Evolutionary conservation across 2,113 vertebrate genomes (phyloP).

Genomic region (Bostrychus sinensis): DNA sequence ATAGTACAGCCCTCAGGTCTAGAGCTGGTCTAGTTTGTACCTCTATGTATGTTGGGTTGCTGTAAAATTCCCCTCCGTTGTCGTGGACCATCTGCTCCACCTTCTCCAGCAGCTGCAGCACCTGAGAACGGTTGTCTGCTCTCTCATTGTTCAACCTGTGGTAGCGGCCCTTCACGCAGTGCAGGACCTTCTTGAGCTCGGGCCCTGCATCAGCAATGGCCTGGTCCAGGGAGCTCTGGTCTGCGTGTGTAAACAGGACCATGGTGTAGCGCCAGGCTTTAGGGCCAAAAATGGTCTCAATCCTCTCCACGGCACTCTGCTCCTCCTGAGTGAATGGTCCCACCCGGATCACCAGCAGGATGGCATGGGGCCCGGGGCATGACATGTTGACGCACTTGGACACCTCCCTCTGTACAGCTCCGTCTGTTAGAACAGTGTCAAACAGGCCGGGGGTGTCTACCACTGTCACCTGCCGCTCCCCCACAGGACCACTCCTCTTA

Average conservation of each 20-base stretch:
- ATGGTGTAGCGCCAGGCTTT: slow-evolving; percentile 25
- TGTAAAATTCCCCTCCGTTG: slow-evolving; percentile 32
- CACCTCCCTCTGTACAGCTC: slow-evolving; percentile 2
- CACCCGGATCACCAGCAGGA: slow-evolving; percentile 41
- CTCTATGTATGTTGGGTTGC: slow-evolving; percentile 25
- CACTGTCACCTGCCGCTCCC: background rate
- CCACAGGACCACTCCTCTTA: background rate
- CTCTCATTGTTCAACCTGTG: slow-evolving; percentile 33
- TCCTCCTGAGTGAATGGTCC: slow-evolving; percentile 20
- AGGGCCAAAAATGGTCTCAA: slow-evolving; percentile 36
- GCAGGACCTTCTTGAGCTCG: slow-evolving; percentile 24
- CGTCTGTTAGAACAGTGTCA: background rate
- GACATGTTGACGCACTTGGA: slow-evolving; percentile 37
- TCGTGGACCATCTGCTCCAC: slow-evolving; percentile 31
- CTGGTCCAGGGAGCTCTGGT: background rate
- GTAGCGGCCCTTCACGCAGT: slow-evolving; percentile 13
- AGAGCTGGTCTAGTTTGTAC: background rate
- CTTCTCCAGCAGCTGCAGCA: slow-evolving; percentile 42
- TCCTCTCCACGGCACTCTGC: background rate
- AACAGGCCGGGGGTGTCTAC: slow-evolving; percentile 46
- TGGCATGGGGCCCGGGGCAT: slow-evolving; percentile 44
- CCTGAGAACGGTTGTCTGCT: slow-evolving; percentile 12
- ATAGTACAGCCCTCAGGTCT: background rate
- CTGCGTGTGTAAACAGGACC: slow-evolving; percentile 42
- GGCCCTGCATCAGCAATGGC: background rate